Base-by-base conservation (phyloP, 2,888 invertebrate species). In the Amorpha juglandis region DNA sequence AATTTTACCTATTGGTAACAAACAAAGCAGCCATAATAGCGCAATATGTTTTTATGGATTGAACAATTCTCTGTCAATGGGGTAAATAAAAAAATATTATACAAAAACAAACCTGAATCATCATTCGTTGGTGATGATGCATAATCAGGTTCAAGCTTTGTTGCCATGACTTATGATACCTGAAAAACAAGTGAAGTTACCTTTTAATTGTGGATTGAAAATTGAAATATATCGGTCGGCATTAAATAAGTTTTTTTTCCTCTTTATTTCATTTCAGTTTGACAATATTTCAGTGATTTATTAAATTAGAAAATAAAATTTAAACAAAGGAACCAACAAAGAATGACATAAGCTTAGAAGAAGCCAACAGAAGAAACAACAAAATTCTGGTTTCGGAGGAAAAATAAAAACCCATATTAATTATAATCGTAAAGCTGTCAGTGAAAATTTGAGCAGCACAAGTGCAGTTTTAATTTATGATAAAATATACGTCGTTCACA, bases 151-250 rank as follows among this genome's bases (percentile, higher is more conserved):
- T 87, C 88, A 82, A 86, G 78, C 81, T 89, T 90, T 80, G 92
- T 88, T 76, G 86, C 92, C 92, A 93, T 93, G 79, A 79, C 58
- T 76, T 83, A 80, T 66, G 74, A 83, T 83, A 91, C 92, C 92
- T 93, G 92, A 82, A 87, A 50, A 90, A 89, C 85, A 91, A 91
- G 81, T 82, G 78, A 79, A 80, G 79, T 71, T 68, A 64, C 68
- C 71, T 70, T 55, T 62, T 53, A 58, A 16, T 62, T 7, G 16
- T 14, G 14, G 7, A 0, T 35, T 47, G 11, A 53, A 11, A n/a
- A 33, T 35, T 51, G n/a, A 14, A 7, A 38, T 8, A 38, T 38
- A 7, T 6, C 11, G 8, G 14, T 47, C 12, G 45, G 14, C 14
- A 8, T 45, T 45, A 21, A 21, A 16, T 35, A 9, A 9, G 9